Conservation (phyloP, 2,113 vertebrate species). For the Myxocyprinus asiaticus region DNA sequence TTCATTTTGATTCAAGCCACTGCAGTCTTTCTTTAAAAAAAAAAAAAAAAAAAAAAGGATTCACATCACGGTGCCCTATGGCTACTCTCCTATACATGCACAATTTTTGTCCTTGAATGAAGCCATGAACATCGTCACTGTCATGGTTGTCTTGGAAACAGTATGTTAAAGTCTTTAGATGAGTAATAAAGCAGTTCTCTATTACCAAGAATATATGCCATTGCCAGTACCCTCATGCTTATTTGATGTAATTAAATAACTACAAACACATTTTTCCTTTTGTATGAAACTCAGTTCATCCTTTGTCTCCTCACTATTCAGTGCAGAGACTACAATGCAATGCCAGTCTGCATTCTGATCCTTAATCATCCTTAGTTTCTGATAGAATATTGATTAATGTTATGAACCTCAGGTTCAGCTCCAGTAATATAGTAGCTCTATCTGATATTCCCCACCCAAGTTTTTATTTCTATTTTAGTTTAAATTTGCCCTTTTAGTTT, state of each 20-base stretch:
- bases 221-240: constrained; percentile 34
- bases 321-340: constrained; percentile 16
- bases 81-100: constrained; percentile 33
- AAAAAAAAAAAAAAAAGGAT: background rate
- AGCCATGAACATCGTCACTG: constrained; percentile 33
- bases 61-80: constrained; percentile 28
- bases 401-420: constrained; percentile 25
- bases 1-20: constrained; percentile 25
- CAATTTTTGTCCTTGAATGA: constrained; percentile 45
- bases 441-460: background rate
- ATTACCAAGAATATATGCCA: constrained; percentile 42
- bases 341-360: constrained; percentile 10
- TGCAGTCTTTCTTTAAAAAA: background rate
- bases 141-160: constrained; percentile 58
- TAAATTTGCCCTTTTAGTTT: too few species aligned
- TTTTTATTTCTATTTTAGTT: background rate
- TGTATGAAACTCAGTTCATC: constrained; percentile 8
- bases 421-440: constrained; percentile 2
- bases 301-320: constrained; percentile 17
- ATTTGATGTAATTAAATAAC: constrained; percentile 39
- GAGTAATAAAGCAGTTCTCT: constrained; percentile 49
- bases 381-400: constrained; percentile 35
- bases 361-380: constrained; percentile 2
- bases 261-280: constrained; percentile 28
- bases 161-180: constrained; percentile 43